Conservation (phyloP, 2,888 invertebrate genomes). For the Gortyna flavago region DNA sequence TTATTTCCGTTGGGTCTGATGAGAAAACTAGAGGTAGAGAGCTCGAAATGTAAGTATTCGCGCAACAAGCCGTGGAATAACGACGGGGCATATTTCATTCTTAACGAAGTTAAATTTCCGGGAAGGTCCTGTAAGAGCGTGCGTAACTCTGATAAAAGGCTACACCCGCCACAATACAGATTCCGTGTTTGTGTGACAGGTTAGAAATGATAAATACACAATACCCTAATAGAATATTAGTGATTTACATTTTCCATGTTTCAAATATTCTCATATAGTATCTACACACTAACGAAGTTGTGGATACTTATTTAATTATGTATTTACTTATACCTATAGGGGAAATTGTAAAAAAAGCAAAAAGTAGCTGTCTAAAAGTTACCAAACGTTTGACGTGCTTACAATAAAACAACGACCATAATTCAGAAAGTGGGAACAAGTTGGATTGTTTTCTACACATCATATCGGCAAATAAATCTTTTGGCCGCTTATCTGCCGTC, state of each 20-base stretch:
- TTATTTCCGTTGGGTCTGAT: constrained; percentile 90
- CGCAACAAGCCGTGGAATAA: constrained; percentile 89
- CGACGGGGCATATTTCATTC: constrained; percentile 89
- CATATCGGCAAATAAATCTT: constrained; percentile 90
- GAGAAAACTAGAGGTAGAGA: constrained; percentile 89
- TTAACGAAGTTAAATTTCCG: constrained; percentile 90
- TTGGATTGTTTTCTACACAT: constrained; percentile 90
- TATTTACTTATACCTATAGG: constrained; percentile 12
- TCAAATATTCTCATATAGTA: neutral
- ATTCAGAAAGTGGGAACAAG: constrained; percentile 87
- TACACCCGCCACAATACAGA: constrained; percentile 80
- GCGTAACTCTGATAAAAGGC: constrained; percentile 89
- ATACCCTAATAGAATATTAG: constrained; percentile 55
- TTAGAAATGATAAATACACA: constrained; percentile 68
- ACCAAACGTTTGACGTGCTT: constrained; percentile 81
- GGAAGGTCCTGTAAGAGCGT: constrained; percentile 87
- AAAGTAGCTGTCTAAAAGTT: constrained; percentile 72
- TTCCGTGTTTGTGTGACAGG: constrained; percentile 77
- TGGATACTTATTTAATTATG: constrained; percentile 33
- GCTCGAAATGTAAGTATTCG: constrained; percentile 88
- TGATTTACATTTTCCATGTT: constrained; percentile 31
- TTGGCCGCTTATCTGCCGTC: constrained; percentile 88
- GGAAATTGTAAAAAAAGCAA: constrained; percentile 60
- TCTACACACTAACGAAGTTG: neutral
- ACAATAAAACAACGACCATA: constrained; percentile 88